phyloP scores from a whole-genome alignment of 2,797 vertebrate genomes.

The Pterois miles region DNA sequence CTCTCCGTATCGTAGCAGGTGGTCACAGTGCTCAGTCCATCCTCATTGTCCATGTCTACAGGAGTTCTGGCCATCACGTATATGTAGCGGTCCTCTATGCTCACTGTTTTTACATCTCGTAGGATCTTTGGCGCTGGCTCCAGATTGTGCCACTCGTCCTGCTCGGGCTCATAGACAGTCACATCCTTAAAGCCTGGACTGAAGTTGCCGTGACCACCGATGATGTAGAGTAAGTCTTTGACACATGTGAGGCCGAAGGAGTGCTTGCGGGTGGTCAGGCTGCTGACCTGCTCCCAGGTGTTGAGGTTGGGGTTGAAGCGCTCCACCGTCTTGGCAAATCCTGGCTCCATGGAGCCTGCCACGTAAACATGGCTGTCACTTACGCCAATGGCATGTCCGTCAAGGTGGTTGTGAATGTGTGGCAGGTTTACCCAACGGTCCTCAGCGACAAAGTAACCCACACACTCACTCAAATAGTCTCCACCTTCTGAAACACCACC shows the following conservation, averaged over 20 bases:
- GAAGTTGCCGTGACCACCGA: conserved; percentile 93
- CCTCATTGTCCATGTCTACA: conserved; percentile 88
- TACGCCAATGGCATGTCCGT: conserved; percentile 90
- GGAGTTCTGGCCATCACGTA: conserved; percentile 92
- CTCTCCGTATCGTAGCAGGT: conserved; percentile 90
- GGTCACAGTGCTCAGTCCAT: conserved; percentile 88
- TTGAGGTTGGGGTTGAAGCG: conserved; percentile 91
- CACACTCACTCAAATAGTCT: conserved; percentile 93
- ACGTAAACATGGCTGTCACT: conserved; percentile 90
- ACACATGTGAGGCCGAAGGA: conserved; percentile 90
- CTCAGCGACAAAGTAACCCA: conserved; percentile 93
- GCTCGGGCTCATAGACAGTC: conserved; percentile 88
- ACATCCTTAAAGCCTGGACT: conserved; percentile 94
- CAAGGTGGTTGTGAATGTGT: conserved; percentile 93
- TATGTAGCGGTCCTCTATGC: conserved; percentile 89
- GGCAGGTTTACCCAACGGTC: conserved; percentile 94
- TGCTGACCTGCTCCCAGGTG: conserved; percentile 90
- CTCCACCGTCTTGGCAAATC: conserved; percentile 92
- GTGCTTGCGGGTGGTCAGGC: conserved; percentile 90
- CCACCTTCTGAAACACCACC: conserved; percentile 93
- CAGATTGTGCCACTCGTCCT: conserved; percentile 90
- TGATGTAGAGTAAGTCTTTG: conserved; percentile 88
- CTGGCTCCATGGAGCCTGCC: conserved; percentile 93
- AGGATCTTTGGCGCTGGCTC: conserved; percentile 92
- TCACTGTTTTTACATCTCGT: conserved; percentile 90